Evolutionary conservation across 2,888 invertebrate species (phyloP), one percentile per base, ranked within the genome.

Genomic region (Athetis lepigone): DNA sequence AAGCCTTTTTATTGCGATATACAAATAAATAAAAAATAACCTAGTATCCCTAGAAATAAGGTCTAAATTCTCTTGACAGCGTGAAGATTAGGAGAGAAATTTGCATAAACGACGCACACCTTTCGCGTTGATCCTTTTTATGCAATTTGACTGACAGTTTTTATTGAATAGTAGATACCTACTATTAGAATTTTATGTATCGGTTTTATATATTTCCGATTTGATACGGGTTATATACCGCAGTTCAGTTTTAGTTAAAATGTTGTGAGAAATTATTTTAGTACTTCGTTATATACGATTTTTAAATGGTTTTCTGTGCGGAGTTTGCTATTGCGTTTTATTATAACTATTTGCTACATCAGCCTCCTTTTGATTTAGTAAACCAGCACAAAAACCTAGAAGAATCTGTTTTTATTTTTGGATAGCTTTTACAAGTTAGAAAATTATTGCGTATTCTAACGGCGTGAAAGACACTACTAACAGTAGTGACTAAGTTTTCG

Each of bases 61-160:
- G 77, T 70, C 69, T 57, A 80, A 77, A 83, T 75, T 85, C 54
- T 60, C 55, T 52, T 68, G 60, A 40, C 50, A 55, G 11, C 21
- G 3, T 33, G 60, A 50, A 74, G 84, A 76, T 81, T 83, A 71
- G 80, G 58, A 83, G 76, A 80, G 59, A 90, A 94, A 94, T 94
- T 94, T 94, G 94, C 94, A 94, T 94, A 94, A 87, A 85, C 85
- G 79, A 78, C 75, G 91, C 91, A 90, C 94, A 94, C 94, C 94
- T 94, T 94, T 93, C 83, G 67, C 85, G 84, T 85, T 90, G 92
- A 92, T 93, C 90, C 93, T 87, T 90, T 90, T 86, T 87, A 89
- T 92, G 91, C 90, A 91, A 87, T 89, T 93, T 94, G 94, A 94
- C 90, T 93, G 94, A 93, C 94, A 91, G 88, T 79, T 88, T 83